phyloP scores from a whole-genome alignment of 2,797 vertebrate species.

The Urosaurus nigricauda region DNA sequence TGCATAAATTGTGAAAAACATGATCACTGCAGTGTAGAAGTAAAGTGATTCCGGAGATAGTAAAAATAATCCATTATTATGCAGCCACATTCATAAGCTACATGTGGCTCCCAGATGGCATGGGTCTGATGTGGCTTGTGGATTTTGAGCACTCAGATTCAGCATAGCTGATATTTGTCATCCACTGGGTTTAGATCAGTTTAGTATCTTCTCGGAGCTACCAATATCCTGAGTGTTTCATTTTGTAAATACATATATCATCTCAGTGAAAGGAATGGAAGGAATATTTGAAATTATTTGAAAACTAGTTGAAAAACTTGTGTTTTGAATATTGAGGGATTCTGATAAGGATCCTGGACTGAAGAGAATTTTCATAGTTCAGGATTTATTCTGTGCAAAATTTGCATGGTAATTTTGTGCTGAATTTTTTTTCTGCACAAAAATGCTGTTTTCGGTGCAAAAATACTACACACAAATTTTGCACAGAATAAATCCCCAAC shows the following conservation, averaged over 20 bases:
- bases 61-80: background rate
- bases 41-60: background rate
- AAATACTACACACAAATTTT: too few species aligned
- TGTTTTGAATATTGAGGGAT: too few species aligned
- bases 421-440: too few species aligned
- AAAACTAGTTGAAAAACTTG: too few species aligned
- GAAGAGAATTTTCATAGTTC: too few species aligned
- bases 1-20: background rate
- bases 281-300: too few species aligned
- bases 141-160: background rate
- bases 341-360: too few species aligned
- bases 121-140: background rate
- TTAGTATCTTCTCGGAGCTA: slow-evolving; percentile 14
- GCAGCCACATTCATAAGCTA: background rate
- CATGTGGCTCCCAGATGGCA: background rate
- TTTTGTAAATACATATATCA: background rate
- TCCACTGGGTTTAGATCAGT: background rate
- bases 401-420: too few species aligned
- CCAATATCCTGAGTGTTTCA: background rate
- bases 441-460: too few species aligned
- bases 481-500: too few species aligned
- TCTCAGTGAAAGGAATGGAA: background rate
- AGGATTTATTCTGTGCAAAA: too few species aligned
- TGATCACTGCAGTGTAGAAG: background rate
- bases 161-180: background rate